Base-by-base conservation (phyloP, 2,888 invertebrate genomes). In the Odontomyia ornata region DNA sequence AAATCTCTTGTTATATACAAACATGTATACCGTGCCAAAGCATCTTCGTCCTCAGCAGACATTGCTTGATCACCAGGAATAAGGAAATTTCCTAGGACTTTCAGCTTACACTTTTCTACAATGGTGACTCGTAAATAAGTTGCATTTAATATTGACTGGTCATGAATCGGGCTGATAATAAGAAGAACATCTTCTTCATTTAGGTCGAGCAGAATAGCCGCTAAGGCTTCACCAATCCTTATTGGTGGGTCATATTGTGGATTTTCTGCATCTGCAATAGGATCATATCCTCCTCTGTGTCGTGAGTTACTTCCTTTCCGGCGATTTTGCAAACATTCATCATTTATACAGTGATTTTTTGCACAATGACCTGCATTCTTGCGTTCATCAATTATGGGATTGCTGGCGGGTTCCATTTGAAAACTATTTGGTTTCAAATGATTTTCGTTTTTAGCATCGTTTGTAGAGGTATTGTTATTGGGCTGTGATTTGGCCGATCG, bases 91-190 rank as follows among this genome's bases (percentile, higher is more conserved):
- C 71, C 71, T 0, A 71, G 71, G 3, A 47, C n/a, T 46, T 0
- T 9, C 15, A 23, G 15, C 4, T 71, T 1, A 2, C 0, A 9
- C 7, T 9, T 36, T 13, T 71, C 27, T 0, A 71, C 52, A 5
- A 27, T 47, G 3, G 71, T 71, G 2, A 71, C 25, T 71, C 47
- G 71, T 18, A 71, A 25, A 18, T 47, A 47, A 27, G 23, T 15
- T 4, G 47, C 1, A 71, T 47, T 25, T 15, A 13, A 18, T 9
- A 47, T 13, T 18, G 27, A 25, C 15, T 71, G 46, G 15, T n/a
- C 71, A 25, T 71, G 2, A 3, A 27, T n/a, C 1, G 71, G 71
- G 25, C 71, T 71, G 21, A 71, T 47, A 5, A 71, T n/a, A n/a
- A 71, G 46, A 5, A 71, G 15, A 11, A 71, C 47, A 13, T 71